Percentiles rank a stretch among this genome's conserved stretches.
These are phyloP conservation scores for Eristalis arbustorum DNA, from an alignment of 2,888 invertebrate genomes.

Conservation along the genomic window DNA sequence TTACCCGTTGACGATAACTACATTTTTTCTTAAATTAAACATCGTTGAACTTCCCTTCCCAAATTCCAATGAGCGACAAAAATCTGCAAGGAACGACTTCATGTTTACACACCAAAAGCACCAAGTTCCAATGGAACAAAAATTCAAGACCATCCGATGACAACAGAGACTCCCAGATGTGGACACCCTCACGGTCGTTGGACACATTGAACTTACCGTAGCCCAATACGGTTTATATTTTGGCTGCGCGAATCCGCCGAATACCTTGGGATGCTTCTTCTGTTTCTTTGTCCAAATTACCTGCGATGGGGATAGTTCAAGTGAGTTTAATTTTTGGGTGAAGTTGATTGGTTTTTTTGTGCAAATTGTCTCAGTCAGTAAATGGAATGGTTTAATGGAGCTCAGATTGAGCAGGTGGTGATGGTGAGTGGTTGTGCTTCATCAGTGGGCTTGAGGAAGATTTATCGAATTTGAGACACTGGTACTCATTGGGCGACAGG, in stretches of 20 bases:
- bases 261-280: conserved; percentile 46
- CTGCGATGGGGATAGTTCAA: conserved; percentile 6
- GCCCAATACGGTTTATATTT: conserved; percentile 43
- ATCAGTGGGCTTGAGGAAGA: no score
- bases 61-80: background rate
- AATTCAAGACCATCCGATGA: background rate
- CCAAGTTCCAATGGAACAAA: conserved; percentile 3
- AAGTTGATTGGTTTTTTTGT: conserved; percentile 11
- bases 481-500: no score
- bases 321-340: conserved; percentile 5
- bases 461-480: no score
- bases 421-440: no score
- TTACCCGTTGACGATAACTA: background rate
- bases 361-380: background rate
- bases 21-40: background rate
- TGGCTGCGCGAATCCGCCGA: conserved; percentile 20
- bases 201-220: conserved; percentile 47
- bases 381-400: background rate
- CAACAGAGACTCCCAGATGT: background rate
- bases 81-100: background rate
- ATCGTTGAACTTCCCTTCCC: no score
- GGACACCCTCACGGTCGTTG: background rate
- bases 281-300: conserved; percentile 52
- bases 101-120: conserved; percentile 11
- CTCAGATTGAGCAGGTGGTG: no score